phyloP scores from a whole-genome alignment of 2,113 vertebrate species.

The Paraplagusia blochii region DNA sequence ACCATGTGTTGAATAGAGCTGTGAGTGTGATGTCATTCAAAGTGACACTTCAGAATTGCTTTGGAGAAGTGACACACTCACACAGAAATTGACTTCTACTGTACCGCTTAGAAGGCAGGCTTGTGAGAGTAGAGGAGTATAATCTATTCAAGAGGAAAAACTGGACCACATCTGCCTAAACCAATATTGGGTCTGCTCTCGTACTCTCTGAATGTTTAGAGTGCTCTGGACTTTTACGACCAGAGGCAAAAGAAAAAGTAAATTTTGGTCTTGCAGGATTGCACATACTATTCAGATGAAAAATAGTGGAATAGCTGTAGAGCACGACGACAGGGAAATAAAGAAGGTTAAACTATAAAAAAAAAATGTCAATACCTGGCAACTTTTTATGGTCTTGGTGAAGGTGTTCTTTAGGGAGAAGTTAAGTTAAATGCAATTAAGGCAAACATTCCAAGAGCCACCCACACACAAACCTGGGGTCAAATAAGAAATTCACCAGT shows the following conservation, averaged over 20 bases:
- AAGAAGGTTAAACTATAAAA: background rate
- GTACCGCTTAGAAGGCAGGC: background rate
- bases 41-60: conserved; percentile 16
- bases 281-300: background rate
- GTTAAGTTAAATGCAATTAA: conserved; percentile 46
- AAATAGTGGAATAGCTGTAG: background rate
- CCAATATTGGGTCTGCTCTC: too few relatives aligned
- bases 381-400: conserved; percentile 5
- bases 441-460: conserved; percentile 10
- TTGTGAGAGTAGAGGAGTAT: background rate
- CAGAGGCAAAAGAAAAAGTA: too few relatives aligned
- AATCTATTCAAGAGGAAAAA: too few relatives aligned
- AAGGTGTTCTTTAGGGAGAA: background rate
- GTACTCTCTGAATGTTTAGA: too few relatives aligned
- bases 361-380: background rate
- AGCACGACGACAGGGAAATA: background rate
- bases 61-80: conserved; percentile 22
- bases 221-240: too few relatives aligned
- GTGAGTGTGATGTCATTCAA: conserved; percentile 8
- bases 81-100: background rate
- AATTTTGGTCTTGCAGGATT: background rate
- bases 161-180: too few relatives aligned
- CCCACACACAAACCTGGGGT: conserved; percentile 22
- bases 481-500: conserved; percentile 13
- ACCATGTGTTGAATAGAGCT: conserved; percentile 2